phyloP scores from a whole-genome alignment of 2,888 invertebrate species.

The Melanophora roralis region DNA sequence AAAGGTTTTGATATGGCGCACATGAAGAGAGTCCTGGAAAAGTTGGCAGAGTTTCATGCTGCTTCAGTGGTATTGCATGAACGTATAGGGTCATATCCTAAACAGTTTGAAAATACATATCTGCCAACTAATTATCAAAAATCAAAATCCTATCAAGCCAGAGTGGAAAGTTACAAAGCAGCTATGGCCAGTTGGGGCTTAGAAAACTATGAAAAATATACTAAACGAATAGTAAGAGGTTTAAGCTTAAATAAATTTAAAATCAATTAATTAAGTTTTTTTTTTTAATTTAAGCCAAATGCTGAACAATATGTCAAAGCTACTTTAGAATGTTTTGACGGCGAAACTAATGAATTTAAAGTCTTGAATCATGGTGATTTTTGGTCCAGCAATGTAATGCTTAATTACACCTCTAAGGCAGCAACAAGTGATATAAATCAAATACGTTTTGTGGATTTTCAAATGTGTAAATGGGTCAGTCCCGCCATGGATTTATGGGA shows the following conservation, averaged over 20 bases:
- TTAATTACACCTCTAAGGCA: conserved; percentile 67
- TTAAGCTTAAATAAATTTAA: too few species aligned
- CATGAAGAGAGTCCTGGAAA: conserved; percentile 71
- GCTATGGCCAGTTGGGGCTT: conserved; percentile 72
- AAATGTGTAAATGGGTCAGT: conserved; percentile 74
- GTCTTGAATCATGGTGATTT: conserved; percentile 76
- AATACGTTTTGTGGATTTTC: conserved; percentile 74
- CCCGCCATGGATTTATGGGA: conserved; percentile 74
- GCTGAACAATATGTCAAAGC: conserved; percentile 73
- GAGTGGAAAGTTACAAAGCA: conserved; percentile 69
- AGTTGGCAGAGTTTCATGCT: conserved; percentile 75
- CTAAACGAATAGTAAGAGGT: conserved; percentile 70
- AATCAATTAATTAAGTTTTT: not conserved
- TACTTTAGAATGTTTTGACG: conserved; percentile 68
- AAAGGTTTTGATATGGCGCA: conserved; percentile 73
- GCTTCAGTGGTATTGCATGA: conserved; percentile 71
- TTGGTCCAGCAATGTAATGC: conserved; percentile 75
- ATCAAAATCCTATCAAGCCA: conserved; percentile 70
- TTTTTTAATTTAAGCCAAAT: conserved; percentile 66
- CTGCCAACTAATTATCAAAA: conserved; percentile 72
- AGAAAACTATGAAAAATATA: conserved; percentile 68
- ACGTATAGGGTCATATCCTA: conserved; percentile 68
- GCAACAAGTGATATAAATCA: conserved; percentile 67
- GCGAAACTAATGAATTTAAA: conserved; percentile 69
- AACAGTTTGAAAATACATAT: conserved; percentile 70